Conservation (phyloP, 1,140 invertebrate genomes). For the Sinella curviseta region DNA sequence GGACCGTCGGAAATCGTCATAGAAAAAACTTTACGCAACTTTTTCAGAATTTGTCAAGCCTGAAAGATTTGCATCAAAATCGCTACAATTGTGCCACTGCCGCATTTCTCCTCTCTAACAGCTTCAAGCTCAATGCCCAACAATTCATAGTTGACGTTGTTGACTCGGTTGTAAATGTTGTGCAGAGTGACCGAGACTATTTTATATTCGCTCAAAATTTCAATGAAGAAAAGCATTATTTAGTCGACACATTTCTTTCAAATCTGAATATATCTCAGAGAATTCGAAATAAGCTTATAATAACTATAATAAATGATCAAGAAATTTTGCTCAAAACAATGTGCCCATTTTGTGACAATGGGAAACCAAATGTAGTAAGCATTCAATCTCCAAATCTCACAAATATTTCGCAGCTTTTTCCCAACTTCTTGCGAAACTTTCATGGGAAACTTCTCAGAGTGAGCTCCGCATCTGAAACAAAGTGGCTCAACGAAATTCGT, state of each 20-base stretch:
- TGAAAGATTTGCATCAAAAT: no score
- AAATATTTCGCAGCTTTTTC: background rate
- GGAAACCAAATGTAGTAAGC: background rate
- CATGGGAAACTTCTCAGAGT: constrained; percentile 29
- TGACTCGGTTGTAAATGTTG: no score
- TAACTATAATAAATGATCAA: background rate
- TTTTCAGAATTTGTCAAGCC: no score
- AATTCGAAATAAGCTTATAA: background rate
- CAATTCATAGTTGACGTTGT: no score
- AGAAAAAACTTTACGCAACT: no score
- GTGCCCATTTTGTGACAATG: constrained; percentile 8
- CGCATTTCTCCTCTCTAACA: no score
- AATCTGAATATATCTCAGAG: background rate
- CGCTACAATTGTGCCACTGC: no score
- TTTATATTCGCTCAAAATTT: no score
- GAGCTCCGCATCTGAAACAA: constrained; percentile 29
- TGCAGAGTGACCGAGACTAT: no score
- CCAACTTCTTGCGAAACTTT: constrained; percentile 30
- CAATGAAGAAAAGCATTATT: no score
- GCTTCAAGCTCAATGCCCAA: no score
- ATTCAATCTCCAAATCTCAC: background rate
- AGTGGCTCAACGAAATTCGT: constrained; percentile 36
- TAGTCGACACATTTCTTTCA: background rate
- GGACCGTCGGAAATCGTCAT: no score
- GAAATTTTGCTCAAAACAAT: background rate